phyloP scores from a whole-genome alignment of 2,113 vertebrate genomes.

The Gymnobelideus leadbeateri region DNA sequence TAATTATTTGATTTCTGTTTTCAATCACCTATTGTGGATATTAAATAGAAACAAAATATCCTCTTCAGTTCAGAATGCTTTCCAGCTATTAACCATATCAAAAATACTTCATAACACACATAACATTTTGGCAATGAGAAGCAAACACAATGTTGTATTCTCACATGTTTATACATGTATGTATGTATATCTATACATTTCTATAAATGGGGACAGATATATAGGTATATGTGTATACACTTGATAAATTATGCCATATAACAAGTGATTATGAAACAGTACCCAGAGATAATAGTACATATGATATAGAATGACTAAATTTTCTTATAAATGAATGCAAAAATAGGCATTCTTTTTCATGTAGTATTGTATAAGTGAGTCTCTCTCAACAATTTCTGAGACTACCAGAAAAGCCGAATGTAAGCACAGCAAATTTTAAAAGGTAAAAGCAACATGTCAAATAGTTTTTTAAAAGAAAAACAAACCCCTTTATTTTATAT shows the following conservation, averaged over 20 bases:
- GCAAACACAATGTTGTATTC: neutral
- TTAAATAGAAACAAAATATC: conserved; percentile 43
- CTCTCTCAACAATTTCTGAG: conserved; percentile 17
- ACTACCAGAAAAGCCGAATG: conserved; percentile 26
- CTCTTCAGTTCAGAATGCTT: conserved; percentile 35
- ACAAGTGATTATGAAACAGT: conserved; percentile 35
- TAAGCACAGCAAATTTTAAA: conserved; percentile 36
- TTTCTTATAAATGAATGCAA: conserved; percentile 45
- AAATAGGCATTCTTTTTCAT: conserved; percentile 47
- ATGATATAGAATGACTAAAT: neutral
- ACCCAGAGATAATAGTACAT: neutral
- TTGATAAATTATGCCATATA: neutral
- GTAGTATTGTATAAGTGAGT: conserved; percentile 15
- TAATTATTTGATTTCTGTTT: conserved; percentile 46
- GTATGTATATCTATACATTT: conserved; percentile 4
- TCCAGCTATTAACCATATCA: conserved; percentile 20
- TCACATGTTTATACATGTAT: neutral
- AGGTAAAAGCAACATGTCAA: conserved; percentile 41
- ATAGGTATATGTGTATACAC: neutral
- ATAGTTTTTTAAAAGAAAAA: neutral
- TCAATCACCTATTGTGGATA: conserved; percentile 32
- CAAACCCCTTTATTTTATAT: neutral
- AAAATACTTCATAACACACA: conserved; percentile 32
- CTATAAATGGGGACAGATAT: conserved; percentile 42
- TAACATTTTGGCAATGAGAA: conserved; percentile 17